Evolutionary conservation across 2,113 vertebrate species (phyloP), one percentile per base, ranked within the genome.

Genomic region (Hemichromis elongatus): DNA sequence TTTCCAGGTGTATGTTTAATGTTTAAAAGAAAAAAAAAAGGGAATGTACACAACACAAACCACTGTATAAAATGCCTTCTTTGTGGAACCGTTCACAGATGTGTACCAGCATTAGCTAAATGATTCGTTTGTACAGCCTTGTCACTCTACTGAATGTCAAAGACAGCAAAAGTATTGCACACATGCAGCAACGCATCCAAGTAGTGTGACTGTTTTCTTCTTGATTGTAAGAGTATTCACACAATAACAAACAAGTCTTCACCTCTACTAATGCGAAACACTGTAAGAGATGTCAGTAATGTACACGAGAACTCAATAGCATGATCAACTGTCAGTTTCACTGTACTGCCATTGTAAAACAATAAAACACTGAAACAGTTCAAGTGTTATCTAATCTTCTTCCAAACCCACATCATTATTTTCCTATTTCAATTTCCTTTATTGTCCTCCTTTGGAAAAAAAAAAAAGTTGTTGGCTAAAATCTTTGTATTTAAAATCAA

Each of bases 301-400:
- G 84, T 90, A 88, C 83, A 92, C 88, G 13, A 75, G 21, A 92
- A 88, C 47, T 89, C 90, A 86, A 89, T 63, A 91, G 94, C 94
- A 94, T 93, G 93, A 93, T 79, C 86, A 92, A 86, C 53, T 90
- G 89, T 92, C 90, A 47, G 80, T 86, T 92, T 77, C 82, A 92
- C 88, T 91, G 92, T 92, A 93, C 93, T 93, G 93, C 93, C 93
- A 92, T 87, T 88, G 86, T 95, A 85, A 93, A 87, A 89, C 89
- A 95, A 94, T 92, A 94, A 94, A 95, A 81, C 84, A 80, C 42
- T 85, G 84, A 92, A 82, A 68, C 63, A 37, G 88, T 86, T 83
- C 8, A 75, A 56, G 35, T 12, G 77, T 79, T 55, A 35, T 77
- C 45, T 80, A 42, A 83, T 66, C 24, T 6, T 47, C 12, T 33